Conservation (phyloP, 2,113 vertebrate species). For the Bos javanicus region DNA sequence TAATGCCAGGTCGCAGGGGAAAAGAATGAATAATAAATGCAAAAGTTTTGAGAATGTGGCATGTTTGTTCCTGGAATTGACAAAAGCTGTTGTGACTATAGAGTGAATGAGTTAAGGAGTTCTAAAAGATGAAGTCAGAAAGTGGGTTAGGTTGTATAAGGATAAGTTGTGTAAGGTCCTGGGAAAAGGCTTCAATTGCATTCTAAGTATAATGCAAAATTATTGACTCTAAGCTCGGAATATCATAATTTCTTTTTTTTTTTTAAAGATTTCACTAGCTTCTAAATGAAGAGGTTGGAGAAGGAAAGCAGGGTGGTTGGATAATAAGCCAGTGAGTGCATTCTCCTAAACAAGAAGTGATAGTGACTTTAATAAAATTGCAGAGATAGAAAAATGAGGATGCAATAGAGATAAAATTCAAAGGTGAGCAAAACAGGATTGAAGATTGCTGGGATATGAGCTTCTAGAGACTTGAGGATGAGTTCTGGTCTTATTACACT, state of each 20-base stretch:
- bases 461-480: background rate
- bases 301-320: background rate
- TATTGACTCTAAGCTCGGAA: background rate
- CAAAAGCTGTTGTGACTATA: background rate
- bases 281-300: background rate
- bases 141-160: background rate
- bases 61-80: background rate
- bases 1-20: background rate
- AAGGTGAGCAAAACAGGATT: background rate
- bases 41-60: background rate
- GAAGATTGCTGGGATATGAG: background rate
- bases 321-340: background rate
- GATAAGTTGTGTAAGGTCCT: background rate
- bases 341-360: background rate
- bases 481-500: background rate
- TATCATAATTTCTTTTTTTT: background rate
- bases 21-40: background rate
- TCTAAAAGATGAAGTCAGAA: background rate
- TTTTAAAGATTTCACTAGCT: background rate
- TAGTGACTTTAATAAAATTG: background rate
- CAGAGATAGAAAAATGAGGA: background rate
- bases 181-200: background rate
- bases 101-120: background rate
- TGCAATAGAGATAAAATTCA: background rate
- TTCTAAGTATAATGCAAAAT: background rate